phyloP scores from a whole-genome alignment of 1,140 invertebrate species.

The Euglossa dilemma region DNA sequence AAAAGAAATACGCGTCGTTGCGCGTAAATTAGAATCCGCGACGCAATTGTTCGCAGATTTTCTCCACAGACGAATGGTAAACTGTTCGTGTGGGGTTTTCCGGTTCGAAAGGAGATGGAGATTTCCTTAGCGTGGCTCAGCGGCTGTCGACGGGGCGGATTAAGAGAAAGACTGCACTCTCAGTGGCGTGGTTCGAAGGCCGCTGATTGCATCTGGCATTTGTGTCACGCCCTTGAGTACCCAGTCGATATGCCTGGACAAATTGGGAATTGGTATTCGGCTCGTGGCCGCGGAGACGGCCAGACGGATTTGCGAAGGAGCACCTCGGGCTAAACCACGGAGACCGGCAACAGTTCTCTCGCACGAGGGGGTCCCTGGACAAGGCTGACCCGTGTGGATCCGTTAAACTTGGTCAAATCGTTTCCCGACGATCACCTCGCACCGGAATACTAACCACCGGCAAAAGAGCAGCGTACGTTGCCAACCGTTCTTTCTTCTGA shows the following conservation, averaged over 20 bases:
- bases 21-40: too few relatives aligned
- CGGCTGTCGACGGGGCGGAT: constrained; percentile 62
- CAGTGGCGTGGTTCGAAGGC: constrained; percentile 62
- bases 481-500: constrained; percentile 25
- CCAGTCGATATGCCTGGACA: constrained; percentile 81
- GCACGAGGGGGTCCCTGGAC: constrained; percentile 16
- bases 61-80: background rate
- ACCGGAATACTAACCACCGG: constrained; percentile 70
- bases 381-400: constrained; percentile 65
- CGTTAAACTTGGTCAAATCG: constrained; percentile 81
- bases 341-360: background rate
- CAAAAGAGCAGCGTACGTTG: constrained; percentile 33
- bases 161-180: constrained; percentile 77
- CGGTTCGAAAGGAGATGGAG: constrained; percentile 13
- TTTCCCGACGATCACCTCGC: constrained; percentile 71
- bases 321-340: constrained; percentile 51
- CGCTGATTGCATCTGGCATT: constrained; percentile 83
- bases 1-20: too few relatives aligned
- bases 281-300: constrained; percentile 69
- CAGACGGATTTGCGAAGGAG: constrained; percentile 82
- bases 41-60: background rate
- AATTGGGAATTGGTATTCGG: constrained; percentile 82
- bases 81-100: too few relatives aligned
- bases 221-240: constrained; percentile 82
- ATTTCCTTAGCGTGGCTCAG: constrained; percentile 29